Percentiles rank a stretch among this genome's conserved stretches.
Conservation (phyloP, 2,888 invertebrate genomes). For the Oscheius sp. region DNA sequence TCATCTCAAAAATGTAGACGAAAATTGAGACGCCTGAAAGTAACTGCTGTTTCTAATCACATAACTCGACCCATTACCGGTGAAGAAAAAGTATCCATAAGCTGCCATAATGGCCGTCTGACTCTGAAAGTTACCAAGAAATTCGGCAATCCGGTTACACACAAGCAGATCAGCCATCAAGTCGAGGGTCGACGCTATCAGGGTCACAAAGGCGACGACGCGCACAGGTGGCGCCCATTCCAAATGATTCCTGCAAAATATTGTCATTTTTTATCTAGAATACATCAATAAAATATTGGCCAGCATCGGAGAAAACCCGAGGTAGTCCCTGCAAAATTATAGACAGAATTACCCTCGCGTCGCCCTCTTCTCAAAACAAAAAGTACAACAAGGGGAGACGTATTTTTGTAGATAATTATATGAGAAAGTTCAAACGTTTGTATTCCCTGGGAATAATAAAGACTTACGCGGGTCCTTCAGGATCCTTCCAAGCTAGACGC, state of each 20-base stretch:
- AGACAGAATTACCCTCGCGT: no score
- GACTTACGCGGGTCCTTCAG: constrained; percentile 55
- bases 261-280: no score
- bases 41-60: constrained; percentile 32
- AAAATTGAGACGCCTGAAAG: constrained; percentile 69
- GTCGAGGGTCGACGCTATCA: constrained; percentile 71
- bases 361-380: not conserved
- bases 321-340: no score
- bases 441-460: no score
- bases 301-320: no score
- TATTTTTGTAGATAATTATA: constrained; percentile 1
- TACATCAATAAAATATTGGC: no score
- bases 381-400: not conserved
- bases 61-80: constrained; percentile 35
- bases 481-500: constrained; percentile 50
- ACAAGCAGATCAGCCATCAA: constrained; percentile 72
- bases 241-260: constrained; percentile 62
- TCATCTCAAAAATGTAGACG: constrained; percentile 71
- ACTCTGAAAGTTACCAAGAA: constrained; percentile 67
- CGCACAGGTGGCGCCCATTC: constrained; percentile 73
- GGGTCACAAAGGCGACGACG: constrained; percentile 71
- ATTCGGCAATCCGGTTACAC: constrained; percentile 69
- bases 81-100: constrained; percentile 72
- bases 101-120: constrained; percentile 58
- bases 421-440: not conserved